Evolutionary conservation across 2,888 invertebrate species (phyloP).

Genomic region (Hermaeophaga mercurialis): DNA sequence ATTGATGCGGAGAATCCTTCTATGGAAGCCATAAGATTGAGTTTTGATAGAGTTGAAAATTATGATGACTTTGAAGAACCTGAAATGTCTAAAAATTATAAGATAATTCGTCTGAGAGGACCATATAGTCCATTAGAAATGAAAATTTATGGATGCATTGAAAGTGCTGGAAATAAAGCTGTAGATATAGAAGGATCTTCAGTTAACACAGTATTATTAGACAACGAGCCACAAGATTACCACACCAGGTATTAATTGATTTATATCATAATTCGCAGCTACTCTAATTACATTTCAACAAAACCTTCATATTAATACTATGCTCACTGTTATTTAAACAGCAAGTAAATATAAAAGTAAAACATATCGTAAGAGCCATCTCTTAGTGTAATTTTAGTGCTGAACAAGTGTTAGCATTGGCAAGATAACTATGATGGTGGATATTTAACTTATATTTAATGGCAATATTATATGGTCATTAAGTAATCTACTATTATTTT

Average conservation of each 20-base stretch:
- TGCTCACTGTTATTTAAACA: too few species aligned
- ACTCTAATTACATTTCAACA: too few species aligned
- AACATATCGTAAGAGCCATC: too few species aligned
- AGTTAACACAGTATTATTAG: slow-evolving; percentile 84
- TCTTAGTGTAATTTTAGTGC: too few species aligned
- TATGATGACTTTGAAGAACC: slow-evolving; percentile 54
- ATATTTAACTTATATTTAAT: too few species aligned
- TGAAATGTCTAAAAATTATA: slow-evolving; percentile 21
- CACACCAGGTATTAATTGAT: slow-evolving; percentile 65
- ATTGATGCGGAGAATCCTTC: slow-evolving; percentile 41
- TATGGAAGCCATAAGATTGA: slow-evolving; percentile 34
- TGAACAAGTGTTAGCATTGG: too few species aligned
- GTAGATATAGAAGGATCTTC: slow-evolving; percentile 77
- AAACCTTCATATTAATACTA: too few species aligned
- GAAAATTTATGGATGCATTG: slow-evolving; percentile 66
- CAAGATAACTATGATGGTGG: too few species aligned
- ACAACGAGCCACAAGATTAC: slow-evolving; percentile 76
- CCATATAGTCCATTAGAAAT: slow-evolving; percentile 85
- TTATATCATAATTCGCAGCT: too few species aligned
- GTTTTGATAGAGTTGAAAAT: slow-evolving; percentile 41
- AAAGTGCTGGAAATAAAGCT: slow-evolving; percentile 63
- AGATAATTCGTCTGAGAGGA: slow-evolving; percentile 65
- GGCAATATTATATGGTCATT: too few species aligned
- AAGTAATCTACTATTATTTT: too few species aligned
- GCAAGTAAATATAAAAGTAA: too few species aligned